Conservation (phyloP, 2,888 invertebrate species). For the Tetranychus piercei region DNA sequence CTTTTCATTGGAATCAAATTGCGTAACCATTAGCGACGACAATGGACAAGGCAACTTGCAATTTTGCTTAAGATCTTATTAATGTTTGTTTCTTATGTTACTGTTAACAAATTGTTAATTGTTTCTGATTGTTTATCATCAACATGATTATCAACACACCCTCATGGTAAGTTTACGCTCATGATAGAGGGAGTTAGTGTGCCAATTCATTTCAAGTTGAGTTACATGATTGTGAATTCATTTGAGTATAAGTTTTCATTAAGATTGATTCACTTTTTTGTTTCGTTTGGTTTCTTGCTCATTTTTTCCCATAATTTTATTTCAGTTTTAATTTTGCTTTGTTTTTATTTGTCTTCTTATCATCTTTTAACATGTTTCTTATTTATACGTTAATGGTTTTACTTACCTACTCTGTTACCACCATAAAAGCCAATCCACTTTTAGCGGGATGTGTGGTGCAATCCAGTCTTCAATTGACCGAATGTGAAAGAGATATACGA, state of each 20-base stretch:
- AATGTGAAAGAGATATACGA: not conserved
- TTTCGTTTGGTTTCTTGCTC: not conserved
- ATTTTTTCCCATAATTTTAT: not conserved
- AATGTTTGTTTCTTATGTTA: too few species aligned
- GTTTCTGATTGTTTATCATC: too few species aligned
- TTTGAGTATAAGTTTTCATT: not conserved
- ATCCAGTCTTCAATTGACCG: not conserved
- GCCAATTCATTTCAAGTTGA: not conserved
- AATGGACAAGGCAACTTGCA: too few species aligned
- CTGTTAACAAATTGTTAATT: too few species aligned
- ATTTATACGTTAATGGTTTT: not conserved
- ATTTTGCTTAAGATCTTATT: too few species aligned
- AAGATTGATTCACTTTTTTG: not conserved
- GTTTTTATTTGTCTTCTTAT: not conserved
- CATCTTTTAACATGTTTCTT: not conserved
- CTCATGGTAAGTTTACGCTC: too few species aligned
- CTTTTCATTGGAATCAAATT: too few species aligned
- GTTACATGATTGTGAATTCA: not conserved
- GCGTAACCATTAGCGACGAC: too few species aligned
- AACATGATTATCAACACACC: too few species aligned
- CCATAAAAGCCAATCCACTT: not conserved
- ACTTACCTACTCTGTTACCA: not conserved
- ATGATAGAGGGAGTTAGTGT: not conserved
- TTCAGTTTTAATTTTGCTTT: not conserved
- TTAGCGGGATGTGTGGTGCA: not conserved